Base-by-base conservation (phyloP, 2,888 invertebrate genomes). In the Belgica antarctica region DNA sequence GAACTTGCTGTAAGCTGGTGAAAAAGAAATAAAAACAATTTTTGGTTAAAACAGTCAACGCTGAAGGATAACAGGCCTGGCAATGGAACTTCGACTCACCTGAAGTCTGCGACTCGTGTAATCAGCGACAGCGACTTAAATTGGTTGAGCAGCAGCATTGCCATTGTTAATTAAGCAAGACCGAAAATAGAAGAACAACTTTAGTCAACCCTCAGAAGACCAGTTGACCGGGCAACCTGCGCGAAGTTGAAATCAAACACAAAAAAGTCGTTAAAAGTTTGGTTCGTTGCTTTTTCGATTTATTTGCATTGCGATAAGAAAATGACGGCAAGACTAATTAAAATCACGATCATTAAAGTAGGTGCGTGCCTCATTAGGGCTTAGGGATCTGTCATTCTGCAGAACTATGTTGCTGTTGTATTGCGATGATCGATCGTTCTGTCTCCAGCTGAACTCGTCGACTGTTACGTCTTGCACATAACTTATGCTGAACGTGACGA, bases 1-100 rank as follows among this genome's bases (percentile, higher is more conserved):
- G 75, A 73, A 80, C 75, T 77, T 82, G 76, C 34, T n/a, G n/a
- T n/a, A n/a, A n/a, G n/a, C n/a, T n/a, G n/a, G 70, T 70, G 8
- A 57, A 24, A 41, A 59, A 61, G 2, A 5, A 61, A 70, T 8
- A 2, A 52, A 22, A 52, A 19, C 2, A 17, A 22, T 22, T 17
- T 52, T 52, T 52, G 52, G 52, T 52, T 52, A 52, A 46, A 46
- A 8, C 34, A 8, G 41, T 15, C 41, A 41, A 15, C 10, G 10
- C 10, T n/a, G n/a, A n/a, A n/a, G n/a, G n/a, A n/a, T n/a, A n/a
- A n/a, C n/a, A n/a, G n/a, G n/a, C n/a, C n/a, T n/a, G n/a, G n/a
- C n/a, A n/a, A n/a, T n/a, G n/a, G n/a, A n/a, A n/a, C n/a, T n/a
- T n/a, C n/a, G n/a, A n/a, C 41, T 41, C 41, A 41, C 41, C 41